Conservation (phyloP, 2,113 vertebrate species). For the Candoia aspera region DNA sequence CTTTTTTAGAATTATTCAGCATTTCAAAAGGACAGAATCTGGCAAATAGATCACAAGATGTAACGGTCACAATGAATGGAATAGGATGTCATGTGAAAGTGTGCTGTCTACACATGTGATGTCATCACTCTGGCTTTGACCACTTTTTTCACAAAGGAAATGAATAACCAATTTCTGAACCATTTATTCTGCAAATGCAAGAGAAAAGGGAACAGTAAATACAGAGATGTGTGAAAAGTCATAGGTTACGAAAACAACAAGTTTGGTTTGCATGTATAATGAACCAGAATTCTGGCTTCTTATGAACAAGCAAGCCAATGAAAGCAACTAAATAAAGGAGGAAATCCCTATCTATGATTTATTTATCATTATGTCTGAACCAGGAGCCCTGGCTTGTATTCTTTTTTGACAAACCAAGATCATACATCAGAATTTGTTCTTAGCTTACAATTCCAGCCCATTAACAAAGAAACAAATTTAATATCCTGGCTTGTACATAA, state of each 20-base stretch:
- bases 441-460: background rate
- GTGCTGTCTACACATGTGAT: slow-evolving; percentile 16
- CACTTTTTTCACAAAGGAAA: background rate
- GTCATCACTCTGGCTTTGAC: slow-evolving; percentile 11
- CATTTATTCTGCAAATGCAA: slow-evolving; percentile 22
- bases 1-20: rapidly evolving
- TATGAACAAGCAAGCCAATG: background rate
- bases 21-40: slow-evolving; percentile 17
- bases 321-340: background rate
- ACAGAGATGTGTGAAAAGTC: background rate
- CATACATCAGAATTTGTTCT: background rate
- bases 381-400: background rate
- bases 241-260: background rate
- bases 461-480: background rate
- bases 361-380: background rate
- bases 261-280: background rate
- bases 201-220: background rate
- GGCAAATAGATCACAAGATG: slow-evolving; percentile 38
- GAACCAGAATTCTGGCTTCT: background rate
- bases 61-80: slow-evolving; percentile 20
- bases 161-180: slow-evolving; percentile 15
- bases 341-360: background rate
- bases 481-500: background rate
- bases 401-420: background rate
- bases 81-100: slow-evolving; percentile 22